Conservation (phyloP, 2,797 vertebrate species). For the Enteromius afrohamiltoni region DNA sequence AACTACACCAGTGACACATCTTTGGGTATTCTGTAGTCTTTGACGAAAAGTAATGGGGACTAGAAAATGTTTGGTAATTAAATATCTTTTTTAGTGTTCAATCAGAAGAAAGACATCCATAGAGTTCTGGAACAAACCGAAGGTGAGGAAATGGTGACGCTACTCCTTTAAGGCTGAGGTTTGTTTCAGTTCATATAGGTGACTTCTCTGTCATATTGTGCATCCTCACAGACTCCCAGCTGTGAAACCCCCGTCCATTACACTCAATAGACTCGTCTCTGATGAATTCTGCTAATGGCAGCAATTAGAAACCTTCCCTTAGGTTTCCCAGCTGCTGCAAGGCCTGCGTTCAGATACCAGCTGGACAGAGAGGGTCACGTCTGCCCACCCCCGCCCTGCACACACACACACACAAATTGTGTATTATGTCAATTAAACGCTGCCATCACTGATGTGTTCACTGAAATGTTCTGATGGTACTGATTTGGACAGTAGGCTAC, state of each 20-base stretch:
- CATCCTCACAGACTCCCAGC: background rate
- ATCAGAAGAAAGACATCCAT: background rate
- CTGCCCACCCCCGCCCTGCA: background rate
- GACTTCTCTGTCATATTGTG: background rate
- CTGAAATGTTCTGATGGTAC: too few species aligned
- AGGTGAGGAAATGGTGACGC: background rate
- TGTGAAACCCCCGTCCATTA: background rate
- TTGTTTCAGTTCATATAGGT: background rate
- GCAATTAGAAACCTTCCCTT: conserved; percentile 24
- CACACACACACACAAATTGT: background rate
- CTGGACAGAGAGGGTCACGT: conserved; percentile 17
- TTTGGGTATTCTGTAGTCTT: too few species aligned
- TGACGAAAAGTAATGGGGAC: background rate
- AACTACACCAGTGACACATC: too few species aligned
- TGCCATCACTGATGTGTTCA: background rate
- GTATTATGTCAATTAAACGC: background rate
- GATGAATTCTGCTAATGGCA: conserved; percentile 25
- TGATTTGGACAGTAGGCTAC: background rate
- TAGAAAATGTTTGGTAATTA: background rate
- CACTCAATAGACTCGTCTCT: conserved; percentile 22
- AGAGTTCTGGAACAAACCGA: too few species aligned
- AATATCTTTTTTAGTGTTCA: background rate
- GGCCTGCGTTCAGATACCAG: conserved; percentile 30
- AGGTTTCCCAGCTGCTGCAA: conserved; percentile 37
- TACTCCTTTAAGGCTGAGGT: background rate